Conservation (phyloP, 1,140 invertebrate species). For the Armadillidium nasatum region DNA sequence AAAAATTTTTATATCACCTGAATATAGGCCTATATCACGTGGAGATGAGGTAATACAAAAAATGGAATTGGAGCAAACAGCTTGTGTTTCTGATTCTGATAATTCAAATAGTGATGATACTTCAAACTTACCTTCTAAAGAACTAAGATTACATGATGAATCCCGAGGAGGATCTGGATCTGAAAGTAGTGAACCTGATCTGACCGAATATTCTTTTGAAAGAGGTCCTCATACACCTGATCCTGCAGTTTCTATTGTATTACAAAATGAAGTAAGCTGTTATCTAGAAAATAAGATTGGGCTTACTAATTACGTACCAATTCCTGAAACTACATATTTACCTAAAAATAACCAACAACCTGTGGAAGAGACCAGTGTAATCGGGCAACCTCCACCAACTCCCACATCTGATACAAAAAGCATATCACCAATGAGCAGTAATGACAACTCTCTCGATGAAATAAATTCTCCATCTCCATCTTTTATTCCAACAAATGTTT, state of each 20-base stretch:
- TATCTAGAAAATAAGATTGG: neutral
- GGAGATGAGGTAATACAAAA: no score
- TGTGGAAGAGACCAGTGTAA: neutral
- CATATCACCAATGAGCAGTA: neutral
- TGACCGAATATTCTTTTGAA: neutral
- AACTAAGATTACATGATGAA: neutral
- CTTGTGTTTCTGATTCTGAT: no score
- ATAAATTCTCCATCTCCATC: neutral
- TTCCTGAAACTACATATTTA: neutral
- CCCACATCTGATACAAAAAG: neutral
- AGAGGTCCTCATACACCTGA: neutral
- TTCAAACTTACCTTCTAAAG: neutral
- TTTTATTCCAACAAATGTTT: neutral
- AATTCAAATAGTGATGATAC: no score
- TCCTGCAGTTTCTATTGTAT: neutral
- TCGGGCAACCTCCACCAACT: neutral
- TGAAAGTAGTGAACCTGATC: neutral
- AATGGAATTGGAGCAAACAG: no score
- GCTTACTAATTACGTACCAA: neutral
- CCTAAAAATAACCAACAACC: neutral
- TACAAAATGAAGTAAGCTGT: neutral
- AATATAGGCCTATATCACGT: no score
- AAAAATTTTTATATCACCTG: no score
- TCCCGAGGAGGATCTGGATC: neutral
- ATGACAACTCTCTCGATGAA: neutral